Conservation (phyloP, 1,140 invertebrate species). For the Papilio machaon region DNA sequence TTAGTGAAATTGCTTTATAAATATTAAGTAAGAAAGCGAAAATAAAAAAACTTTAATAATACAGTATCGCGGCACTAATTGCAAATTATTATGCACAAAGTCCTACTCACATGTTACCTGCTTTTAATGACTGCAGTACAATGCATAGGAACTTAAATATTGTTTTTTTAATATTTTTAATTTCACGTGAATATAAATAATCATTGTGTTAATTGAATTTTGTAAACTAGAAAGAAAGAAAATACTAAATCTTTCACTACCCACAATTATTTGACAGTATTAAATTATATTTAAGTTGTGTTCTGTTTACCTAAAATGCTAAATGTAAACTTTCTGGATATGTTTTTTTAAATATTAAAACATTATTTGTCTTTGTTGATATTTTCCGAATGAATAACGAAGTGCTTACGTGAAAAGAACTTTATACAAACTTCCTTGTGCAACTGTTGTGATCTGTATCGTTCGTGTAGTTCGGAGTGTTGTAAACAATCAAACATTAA, state of each 20-base stretch:
- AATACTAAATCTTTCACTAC: too few species aligned
- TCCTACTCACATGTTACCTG: conserved; percentile 42
- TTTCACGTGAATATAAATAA: background rate
- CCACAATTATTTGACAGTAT: conserved; percentile 16
- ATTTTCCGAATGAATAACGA: background rate
- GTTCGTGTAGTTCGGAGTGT: conserved; percentile 42
- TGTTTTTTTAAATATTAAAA: background rate
- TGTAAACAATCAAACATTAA: conserved; percentile 62
- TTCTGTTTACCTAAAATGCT: background rate
- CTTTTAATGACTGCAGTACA: conserved; percentile 43
- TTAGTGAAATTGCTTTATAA: conserved; percentile 78
- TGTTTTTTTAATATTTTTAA: background rate
- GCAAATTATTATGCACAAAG: conserved; percentile 69
- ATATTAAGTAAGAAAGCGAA: conserved; percentile 70
- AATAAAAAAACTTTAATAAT: conserved; percentile 61
- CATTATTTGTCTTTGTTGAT: background rate
- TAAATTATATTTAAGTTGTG: background rate
- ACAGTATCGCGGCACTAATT: conserved; percentile 69
- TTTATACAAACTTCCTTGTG: conserved; percentile 9
- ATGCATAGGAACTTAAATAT: background rate
- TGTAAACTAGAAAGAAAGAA: too few species aligned
- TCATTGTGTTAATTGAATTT: too few species aligned
- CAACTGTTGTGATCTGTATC: conserved; percentile 49
- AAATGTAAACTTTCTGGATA: background rate
- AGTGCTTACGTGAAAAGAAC: background rate